A percentile compares a stretch with the other conserved stretches of the same genome.
phyloP scores from a whole-genome alignment of 2,888 invertebrate genomes.

The Latheticus oryzae region DNA sequence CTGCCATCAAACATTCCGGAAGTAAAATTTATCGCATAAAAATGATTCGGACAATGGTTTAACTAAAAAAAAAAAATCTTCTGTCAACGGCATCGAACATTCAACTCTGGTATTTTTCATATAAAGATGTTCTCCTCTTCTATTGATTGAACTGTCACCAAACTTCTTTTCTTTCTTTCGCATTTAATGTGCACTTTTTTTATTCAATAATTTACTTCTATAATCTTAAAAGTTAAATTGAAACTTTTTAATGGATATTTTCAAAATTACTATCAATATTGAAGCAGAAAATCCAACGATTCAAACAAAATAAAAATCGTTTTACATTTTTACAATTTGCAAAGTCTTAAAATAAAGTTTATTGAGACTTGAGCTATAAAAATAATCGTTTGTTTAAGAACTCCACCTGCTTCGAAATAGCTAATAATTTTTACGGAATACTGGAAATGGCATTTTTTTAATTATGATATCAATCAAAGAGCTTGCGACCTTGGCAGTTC shows the following conservation, averaged over 20 bases:
- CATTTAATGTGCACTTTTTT: slow-evolving; percentile 12
- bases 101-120: slow-evolving; percentile 22
- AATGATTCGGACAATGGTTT: slow-evolving; percentile 12
- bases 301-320: slow-evolving; percentile 5
- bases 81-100: too few species aligned
- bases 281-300: slow-evolving; percentile 10
- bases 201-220: slow-evolving; percentile 7
- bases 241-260: slow-evolving; percentile 23
- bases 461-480: slow-evolving; percentile 6
- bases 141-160: slow-evolving; percentile 14
- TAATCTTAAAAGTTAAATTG: slow-evolving; percentile 5
- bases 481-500: neutral
- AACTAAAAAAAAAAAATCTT: neutral
- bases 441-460: slow-evolving; percentile 9
- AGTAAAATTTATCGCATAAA: slow-evolving; percentile 17
- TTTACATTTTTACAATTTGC: slow-evolving; percentile 4
- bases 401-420: slow-evolving; percentile 31
- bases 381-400: slow-evolving; percentile 24
- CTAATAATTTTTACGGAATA: slow-evolving; percentile 12
- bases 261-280: neutral
- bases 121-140: slow-evolving; percentile 20
- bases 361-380: slow-evolving; percentile 3
- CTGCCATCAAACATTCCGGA: neutral
- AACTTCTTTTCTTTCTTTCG: slow-evolving; percentile 8
- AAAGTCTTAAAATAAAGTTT: slow-evolving; percentile 12